Conservation (phyloP, 2,888 invertebrate genomes). For the Dinocampus coccinellae region DNA sequence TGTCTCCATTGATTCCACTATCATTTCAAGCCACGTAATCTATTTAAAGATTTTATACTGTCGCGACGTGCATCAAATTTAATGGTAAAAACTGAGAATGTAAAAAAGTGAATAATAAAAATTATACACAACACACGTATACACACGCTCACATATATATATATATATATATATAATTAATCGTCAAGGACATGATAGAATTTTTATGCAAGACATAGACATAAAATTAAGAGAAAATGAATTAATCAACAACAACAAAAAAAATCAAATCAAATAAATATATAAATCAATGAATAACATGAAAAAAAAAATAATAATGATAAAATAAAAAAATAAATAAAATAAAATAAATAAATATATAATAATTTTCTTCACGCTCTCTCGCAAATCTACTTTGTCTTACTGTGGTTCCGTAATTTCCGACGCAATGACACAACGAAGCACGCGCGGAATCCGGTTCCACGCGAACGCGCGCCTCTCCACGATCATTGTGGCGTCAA, state of each 20-base stretch:
- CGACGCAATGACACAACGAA: conserved; percentile 25
- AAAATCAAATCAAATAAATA: not conserved
- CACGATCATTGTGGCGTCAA: conserved; percentile 26
- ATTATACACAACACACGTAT: too few species aligned
- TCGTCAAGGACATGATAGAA: too few species aligned
- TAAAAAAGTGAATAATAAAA: too few species aligned
- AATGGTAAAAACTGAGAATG: not conserved
- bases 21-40: not conserved
- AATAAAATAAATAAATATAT: not conserved
- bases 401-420: conserved; percentile 21
- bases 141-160: too few species aligned
- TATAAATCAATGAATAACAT: too few species aligned
- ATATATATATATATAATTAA: too few species aligned
- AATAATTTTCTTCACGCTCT: not conserved
- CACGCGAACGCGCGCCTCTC: conserved; percentile 9
- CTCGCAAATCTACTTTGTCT: conserved; percentile 16
- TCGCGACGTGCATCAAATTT: conserved; percentile 14
- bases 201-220: too few species aligned
- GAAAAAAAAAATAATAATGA: too few species aligned
- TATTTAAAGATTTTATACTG: not conserved
- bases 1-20: conserved; percentile 1
- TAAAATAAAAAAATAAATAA: not conserved
- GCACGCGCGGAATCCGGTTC: conserved; percentile 34
- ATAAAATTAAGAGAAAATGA: too few species aligned
- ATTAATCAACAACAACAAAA: not conserved